Base-by-base conservation (phyloP, 2,797 vertebrate species). In the Phoebastria nigripes region DNA sequence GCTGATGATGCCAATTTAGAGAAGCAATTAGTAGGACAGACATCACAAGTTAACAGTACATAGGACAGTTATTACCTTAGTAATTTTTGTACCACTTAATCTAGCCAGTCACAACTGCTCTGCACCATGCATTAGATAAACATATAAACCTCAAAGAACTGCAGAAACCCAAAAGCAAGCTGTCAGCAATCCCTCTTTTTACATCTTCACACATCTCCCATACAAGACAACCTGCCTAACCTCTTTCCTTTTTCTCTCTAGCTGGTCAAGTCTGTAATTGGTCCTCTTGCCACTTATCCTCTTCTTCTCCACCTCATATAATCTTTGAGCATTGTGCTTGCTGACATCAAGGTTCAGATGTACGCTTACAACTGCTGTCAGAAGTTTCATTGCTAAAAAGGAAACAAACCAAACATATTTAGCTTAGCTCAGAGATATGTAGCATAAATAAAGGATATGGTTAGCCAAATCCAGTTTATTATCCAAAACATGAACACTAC, bases 331-430 rank as follows among this genome's bases (percentile, higher is more conserved):
- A 88, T 99, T 99, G 94, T 98, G 98, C 33, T 98, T 97, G 55
- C 97, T 98, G 20, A 98, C 97, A 19, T 98, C 98, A 78, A 99
- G 98, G 92, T 98, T 99, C 86, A 98, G 96, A 63, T 97, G 98
- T 78, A 99, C 97, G 0, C 96, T 98, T 71, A 98, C 96, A 96
- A 99, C 97, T 44, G 98, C 98, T 85, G 98, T 98, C 92, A 99
- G 97, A 95, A 99, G 97, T 97, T 99, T 99, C 96, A 99, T 97
- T 16, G 99, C 99, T 99, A 81, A 81, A 89, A 94, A 80, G 33
- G 56, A 88, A 92, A 89, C 54, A 94, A 87, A 77, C 3, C 18
- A 73, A 94, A 61, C 24, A 63, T 10, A 73, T n/a, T 84, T 74
- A 89, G 35, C 44, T 82, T 66, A 93, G 67, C 21, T 93, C 21